Percentiles rank a stretch among this genome's conserved stretches.
These are phyloP conservation scores for Morelia viridis DNA, from an alignment of 2,797 vertebrate genomes.

Conservation along the genomic window DNA sequence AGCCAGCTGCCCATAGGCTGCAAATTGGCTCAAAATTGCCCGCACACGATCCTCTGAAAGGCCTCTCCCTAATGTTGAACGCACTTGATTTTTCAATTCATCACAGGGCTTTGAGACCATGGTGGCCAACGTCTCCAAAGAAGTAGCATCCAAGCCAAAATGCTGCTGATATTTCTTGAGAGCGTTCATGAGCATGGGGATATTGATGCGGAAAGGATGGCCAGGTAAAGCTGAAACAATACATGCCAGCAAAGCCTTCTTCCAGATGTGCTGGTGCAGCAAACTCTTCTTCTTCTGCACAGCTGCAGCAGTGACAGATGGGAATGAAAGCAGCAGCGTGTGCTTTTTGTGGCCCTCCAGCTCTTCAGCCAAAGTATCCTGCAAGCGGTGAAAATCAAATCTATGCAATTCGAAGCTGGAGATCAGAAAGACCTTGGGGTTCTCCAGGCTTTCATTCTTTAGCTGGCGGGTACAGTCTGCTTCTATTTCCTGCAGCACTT, in stretches of 20 bases:
- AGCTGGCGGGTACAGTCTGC: conserved; percentile 62
- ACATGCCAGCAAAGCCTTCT: conserved; percentile 65
- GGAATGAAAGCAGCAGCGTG: conserved; percentile 68
- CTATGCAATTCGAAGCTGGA: conserved; percentile 57
- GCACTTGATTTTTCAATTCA: conserved; percentile 67
- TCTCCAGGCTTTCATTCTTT: conserved; percentile 18
- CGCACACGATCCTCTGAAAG: conserved; percentile 49
- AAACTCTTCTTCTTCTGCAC: conserved; percentile 65
- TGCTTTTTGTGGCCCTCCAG: conserved; percentile 71
- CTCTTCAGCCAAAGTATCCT: conserved; percentile 72
- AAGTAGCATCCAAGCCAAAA: conserved; percentile 72
- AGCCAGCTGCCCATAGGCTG: conserved; percentile 43
- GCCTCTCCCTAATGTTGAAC: conserved; percentile 65
- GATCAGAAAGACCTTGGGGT: conserved; percentile 73
- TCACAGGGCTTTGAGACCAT: conserved; percentile 62
- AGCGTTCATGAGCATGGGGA: conserved; percentile 63
- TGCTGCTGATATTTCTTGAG: conserved; percentile 67
- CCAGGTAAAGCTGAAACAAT: conserved; percentile 63
- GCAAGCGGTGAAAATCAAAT: conserved; percentile 71
- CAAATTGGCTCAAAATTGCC: conserved; percentile 57
- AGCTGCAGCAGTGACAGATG: conserved; percentile 58
- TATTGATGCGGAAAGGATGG: conserved; percentile 66
- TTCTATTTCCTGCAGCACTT: conserved; percentile 60
- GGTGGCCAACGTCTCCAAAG: conserved; percentile 67
- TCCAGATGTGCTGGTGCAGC: conserved; percentile 65